Base-by-base conservation (phyloP, 2,113 vertebrate genomes). In the Thinocorus orbignyianus region DNA sequence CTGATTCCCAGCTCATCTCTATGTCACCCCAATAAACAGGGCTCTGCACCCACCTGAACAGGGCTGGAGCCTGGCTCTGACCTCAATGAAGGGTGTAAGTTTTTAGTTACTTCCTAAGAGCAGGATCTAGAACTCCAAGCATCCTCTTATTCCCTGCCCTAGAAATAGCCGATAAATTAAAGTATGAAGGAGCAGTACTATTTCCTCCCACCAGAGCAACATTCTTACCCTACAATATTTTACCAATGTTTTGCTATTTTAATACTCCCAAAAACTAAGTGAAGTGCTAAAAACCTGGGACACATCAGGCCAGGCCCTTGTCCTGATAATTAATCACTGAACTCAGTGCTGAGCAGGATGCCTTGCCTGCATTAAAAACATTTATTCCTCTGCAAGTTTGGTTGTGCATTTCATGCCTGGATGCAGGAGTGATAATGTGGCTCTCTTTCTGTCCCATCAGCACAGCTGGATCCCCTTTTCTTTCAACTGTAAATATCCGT, bases 391-490 rank as follows among this genome's bases (percentile, higher is more conserved):
- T 90, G 55, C 60, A 62, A 39, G n/a, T 62, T 28, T 66, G 80
- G 51, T 31, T 86, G 62, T 46, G 25, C 77, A 44, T 95, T 97
- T 96, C 86, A 91, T 51, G 86, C 69, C 73, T 95, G 93, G 86
- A 74, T 91, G 91, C 86, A 76, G 89, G 51, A 79, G 44, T 44
- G 91, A 84, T 91, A 84, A 87, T 1, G 3, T n/a, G 76, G 16
- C 70, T 93, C 86, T 93, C 60, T 91, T 78, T 79, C 81, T 96
- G 81, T 64, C 73, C 86, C 89, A 68, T 78, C 77, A 55, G 86
- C 94, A 93, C 94, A 96, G 89, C 91, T 92, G 91, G 89, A 90
- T 68, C 61, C 77, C 41, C 52, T 4, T 51, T 92, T 48, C 93
- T 89, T 52, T 57, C 39, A 31, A 11, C 48, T 89, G 86, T 44